Percentiles rank a stretch among this genome's conserved stretches.
Conservation (phyloP, 2,888 invertebrate species). For the Invenusta paracnida region DNA sequence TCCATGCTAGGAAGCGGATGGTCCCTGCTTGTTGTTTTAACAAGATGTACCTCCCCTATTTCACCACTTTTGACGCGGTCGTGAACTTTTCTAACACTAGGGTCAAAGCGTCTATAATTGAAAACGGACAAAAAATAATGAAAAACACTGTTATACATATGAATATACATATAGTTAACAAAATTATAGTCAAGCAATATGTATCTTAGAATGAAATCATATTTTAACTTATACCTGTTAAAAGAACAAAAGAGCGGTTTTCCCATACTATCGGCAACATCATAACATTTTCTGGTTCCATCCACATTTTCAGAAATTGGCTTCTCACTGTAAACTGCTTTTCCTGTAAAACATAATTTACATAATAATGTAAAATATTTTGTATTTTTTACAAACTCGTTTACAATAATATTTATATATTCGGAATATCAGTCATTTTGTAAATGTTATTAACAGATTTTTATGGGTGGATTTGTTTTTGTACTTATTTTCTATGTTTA, state of each 20-base stretch:
- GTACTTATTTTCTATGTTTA: too few relatives aligned
- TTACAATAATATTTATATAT: too few relatives aligned
- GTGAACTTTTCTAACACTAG: constrained; percentile 64
- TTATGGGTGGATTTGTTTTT: too few relatives aligned
- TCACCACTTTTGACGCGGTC: constrained; percentile 64
- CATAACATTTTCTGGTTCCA: constrained; percentile 65
- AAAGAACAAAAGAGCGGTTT: constrained; percentile 67
- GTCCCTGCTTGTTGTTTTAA: constrained; percentile 68
- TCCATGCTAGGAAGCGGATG: constrained; percentile 67
- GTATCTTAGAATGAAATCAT: not conserved
- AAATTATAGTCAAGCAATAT: too few relatives aligned
- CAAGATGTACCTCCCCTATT: constrained; percentile 67
- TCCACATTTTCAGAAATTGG: constrained; percentile 66
- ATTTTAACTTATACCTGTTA: constrained; percentile 62
- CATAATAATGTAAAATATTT: too few relatives aligned
- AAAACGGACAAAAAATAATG: too few relatives aligned
- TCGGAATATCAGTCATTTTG: too few relatives aligned
- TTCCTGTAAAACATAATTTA: constrained; percentile 60
- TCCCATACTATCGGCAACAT: constrained; percentile 64
- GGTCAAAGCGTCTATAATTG: constrained; percentile 66
- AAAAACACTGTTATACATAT: too few relatives aligned
- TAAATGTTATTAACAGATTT: too few relatives aligned
- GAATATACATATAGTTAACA: too few relatives aligned
- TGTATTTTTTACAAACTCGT: too few relatives aligned
- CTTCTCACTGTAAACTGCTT: constrained; percentile 70